Base-by-base conservation (phyloP, 2,113 vertebrate species). In the Podocnemis expansa region DNA sequence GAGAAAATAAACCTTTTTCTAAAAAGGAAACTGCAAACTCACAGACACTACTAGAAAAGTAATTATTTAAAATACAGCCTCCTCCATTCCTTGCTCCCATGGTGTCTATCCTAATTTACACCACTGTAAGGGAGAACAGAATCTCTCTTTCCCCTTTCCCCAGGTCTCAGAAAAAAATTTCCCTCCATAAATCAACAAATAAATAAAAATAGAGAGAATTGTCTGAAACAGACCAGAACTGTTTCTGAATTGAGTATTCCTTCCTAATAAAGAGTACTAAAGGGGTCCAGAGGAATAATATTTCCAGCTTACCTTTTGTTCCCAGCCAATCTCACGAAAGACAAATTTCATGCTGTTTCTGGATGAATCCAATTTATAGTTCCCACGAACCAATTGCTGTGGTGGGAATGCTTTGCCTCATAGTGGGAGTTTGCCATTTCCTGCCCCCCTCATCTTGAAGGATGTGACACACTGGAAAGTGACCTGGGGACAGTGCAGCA, bases 381-480 rank as follows among this genome's bases (percentile, higher is more conserved):
- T 96, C 91, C 95, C 3, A 38, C 0, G 88, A 92, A 88, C 97
- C 98, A 98, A 98, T 98, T 95, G 93, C 93, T 73, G 96, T 2
- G 0, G 89, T 94, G 97, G 97, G 97, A 98, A 97, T 95, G 96
- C 95, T 97, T 98, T 97, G 97, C 95, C 97, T 98, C 97, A 97
- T 97, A 96, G 93, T 97, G 97, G 96, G 97, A 97, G 97, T 96
- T 90, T 97, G 97, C 97, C 92, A 10, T 98, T 98, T 98, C 98
- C 98, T 98, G 97, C 78, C 96, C 95, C 96, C 97, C 96, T 97
- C 81, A 78, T 95, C 96, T 96, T 96, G 95, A 97, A 98, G 98
- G 98, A 98, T 97, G 92, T 98, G 98, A 98, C 98, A 98, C 95
- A 96, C 90, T 98, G 98, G 97, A 98, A 98, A 98, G 96, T 97